phyloP scores from a whole-genome alignment of 1,140 invertebrate species.

The Halictus rubicundus region DNA sequence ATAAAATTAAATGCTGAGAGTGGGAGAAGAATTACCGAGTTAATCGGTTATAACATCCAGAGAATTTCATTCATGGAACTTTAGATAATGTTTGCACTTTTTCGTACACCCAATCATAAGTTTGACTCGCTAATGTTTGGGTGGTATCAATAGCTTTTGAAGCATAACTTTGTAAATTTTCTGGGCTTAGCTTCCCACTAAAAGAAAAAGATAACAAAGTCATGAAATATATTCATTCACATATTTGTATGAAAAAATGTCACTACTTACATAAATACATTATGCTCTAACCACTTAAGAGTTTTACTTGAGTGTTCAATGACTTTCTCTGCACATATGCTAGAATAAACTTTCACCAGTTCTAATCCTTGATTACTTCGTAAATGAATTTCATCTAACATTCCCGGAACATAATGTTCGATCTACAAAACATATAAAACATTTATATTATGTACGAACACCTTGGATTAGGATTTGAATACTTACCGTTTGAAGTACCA shows the following conservation, averaged over 20 bases:
- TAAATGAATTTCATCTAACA: constrained; percentile 79
- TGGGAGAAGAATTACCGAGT: constrained; percentile 50
- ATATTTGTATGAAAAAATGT: neutral
- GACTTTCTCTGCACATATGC: constrained; percentile 66
- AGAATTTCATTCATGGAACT: constrained; percentile 81
- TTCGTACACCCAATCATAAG: constrained; percentile 87
- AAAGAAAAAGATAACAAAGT: constrained; percentile 76
- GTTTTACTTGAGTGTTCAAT: constrained; percentile 68
- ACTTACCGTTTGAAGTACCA: constrained; percentile 83
- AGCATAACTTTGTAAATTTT: constrained; percentile 86
- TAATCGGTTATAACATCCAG: constrained; percentile 35
- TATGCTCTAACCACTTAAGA: constrained; percentile 83
- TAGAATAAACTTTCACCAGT: constrained; percentile 68
- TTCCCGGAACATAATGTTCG: constrained; percentile 86
- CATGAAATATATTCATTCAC: neutral
- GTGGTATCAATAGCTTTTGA: constrained; percentile 84
- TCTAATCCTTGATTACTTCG: constrained; percentile 65
- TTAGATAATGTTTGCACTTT: constrained; percentile 87
- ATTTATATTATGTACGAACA: constrained; percentile 9
- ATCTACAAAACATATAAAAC: constrained; percentile 77
- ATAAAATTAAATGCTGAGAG: constrained; percentile 73
- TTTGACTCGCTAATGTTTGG: constrained; percentile 82
- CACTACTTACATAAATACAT: constrained; percentile 89
- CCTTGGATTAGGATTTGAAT: constrained; percentile 25
- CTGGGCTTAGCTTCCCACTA: constrained; percentile 88